Evolutionary conservation across 2,888 invertebrate genomes (phyloP).

Genomic region (Drosophila mayaguana): DNA sequence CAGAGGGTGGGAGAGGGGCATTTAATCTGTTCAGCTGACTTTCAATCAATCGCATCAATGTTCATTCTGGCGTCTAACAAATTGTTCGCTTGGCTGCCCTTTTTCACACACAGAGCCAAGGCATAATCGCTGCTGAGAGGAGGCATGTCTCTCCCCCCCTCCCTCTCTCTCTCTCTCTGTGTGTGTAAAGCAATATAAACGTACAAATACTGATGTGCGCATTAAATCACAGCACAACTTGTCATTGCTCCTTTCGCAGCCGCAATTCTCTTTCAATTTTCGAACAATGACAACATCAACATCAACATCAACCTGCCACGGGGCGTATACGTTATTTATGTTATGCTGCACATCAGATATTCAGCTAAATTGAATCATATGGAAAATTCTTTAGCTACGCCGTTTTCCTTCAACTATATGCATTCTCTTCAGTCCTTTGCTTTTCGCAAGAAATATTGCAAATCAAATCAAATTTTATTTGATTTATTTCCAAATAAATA

Average conservation of each 20-base stretch:
- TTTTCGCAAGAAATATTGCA: neutral
- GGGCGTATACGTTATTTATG: conserved; percentile 47
- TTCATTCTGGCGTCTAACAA: conserved; percentile 76
- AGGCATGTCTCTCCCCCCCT: conserved; percentile 10
- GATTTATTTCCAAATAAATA: neutral
- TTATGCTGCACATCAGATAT: conserved; percentile 2
- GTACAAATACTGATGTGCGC: conserved; percentile 66
- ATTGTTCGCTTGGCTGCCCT: conserved; percentile 67
- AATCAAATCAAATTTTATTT: neutral
- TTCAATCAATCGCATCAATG: conserved; percentile 80
- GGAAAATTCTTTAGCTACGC: conserved; percentile 5
- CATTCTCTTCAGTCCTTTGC: neutral
- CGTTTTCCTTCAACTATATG: neutral
- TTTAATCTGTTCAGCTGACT: conserved; percentile 74
- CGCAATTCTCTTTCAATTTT: conserved; percentile 61
- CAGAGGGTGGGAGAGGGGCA: conserved; percentile 5
- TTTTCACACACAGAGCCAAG: conserved; percentile 24
- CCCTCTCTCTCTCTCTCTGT: neutral
- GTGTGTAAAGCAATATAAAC: conserved; percentile 64
- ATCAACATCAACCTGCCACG: conserved; percentile 51
- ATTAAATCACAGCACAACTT: conserved; percentile 71
- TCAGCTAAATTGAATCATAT: conserved; percentile 33
- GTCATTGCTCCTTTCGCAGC: conserved; percentile 49
- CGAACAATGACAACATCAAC: conserved; percentile 59
- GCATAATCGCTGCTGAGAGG: conserved; percentile 73